A percentile compares a stretch with the other conserved stretches of the same genome.
These are phyloP conservation scores for Piscicola geometra DNA, from an alignment of 2,888 invertebrate species.

Conservation along the genomic window DNA sequence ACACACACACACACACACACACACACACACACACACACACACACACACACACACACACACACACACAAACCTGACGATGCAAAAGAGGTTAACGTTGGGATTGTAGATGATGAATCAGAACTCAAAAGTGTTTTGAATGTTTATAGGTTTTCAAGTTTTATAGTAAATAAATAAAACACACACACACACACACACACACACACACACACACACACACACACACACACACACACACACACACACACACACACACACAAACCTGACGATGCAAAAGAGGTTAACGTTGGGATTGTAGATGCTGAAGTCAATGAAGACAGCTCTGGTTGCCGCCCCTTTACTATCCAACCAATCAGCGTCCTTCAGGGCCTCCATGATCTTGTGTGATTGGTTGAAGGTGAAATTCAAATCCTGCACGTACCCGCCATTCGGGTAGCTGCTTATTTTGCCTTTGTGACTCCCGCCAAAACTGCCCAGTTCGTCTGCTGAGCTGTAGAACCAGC, in stretches of 20 bases:
- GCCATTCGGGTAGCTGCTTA: slow-evolving; percentile 54
- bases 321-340: slow-evolving; percentile 59
- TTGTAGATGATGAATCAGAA: too few species aligned
- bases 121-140: too few species aligned
- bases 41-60: too few species aligned
- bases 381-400: slow-evolving; percentile 52
- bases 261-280: slow-evolving; percentile 64
- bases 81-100: slow-evolving; percentile 66
- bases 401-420: slow-evolving; percentile 58
- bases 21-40: too few species aligned
- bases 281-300: slow-evolving; percentile 67
- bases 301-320: slow-evolving; percentile 67
- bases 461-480: slow-evolving; percentile 54
- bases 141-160: too few species aligned
- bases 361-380: slow-evolving; percentile 56
- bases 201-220: too few species aligned
- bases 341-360: slow-evolving; percentile 63
- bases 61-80: slow-evolving; percentile 61
- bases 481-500: slow-evolving; percentile 54
- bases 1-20: too few species aligned
- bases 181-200: too few species aligned
- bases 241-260: too few species aligned
- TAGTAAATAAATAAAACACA: too few species aligned
- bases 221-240: too few species aligned
- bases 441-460: slow-evolving; percentile 57